These are phyloP conservation scores for Pocillopora verrucosa DNA, from an alignment of 64 coral and sea anemone species.

Conservation along the genomic window DNA sequence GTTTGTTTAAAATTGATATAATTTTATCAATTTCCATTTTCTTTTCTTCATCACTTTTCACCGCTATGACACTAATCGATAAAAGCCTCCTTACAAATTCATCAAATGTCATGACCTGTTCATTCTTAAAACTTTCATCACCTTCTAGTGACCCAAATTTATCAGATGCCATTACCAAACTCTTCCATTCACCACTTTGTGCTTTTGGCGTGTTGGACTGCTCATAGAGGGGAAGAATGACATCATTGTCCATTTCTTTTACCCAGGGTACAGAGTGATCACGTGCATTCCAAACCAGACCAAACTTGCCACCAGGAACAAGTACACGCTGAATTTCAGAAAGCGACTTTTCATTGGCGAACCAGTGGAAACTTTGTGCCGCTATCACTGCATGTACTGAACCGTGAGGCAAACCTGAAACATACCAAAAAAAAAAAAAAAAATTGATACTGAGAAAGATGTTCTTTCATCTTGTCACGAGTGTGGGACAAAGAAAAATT, in stretches of 20 bases:
- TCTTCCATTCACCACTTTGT: not conserved
- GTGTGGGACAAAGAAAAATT: too few species aligned
- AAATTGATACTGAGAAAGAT: not conserved
- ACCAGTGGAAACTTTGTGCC: slow-evolving; percentile 37
- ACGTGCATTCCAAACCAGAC: slow-evolving; percentile 8
- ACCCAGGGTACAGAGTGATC: slow-evolving; percentile 21
- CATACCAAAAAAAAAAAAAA: not conserved
- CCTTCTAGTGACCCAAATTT: slow-evolving; percentile 5
- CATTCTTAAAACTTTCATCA: slow-evolving; percentile 5
- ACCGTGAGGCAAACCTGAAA: slow-evolving; percentile 15
- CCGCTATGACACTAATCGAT: not conserved
- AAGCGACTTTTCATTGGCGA: slow-evolving; percentile 29
- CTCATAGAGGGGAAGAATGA: not conserved
- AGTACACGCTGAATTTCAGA: slow-evolving; percentile 42
- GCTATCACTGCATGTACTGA: slow-evolving; percentile 39
- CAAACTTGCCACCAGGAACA: slow-evolving; percentile 27
- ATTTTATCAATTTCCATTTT: not conserved
- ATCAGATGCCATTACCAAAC: not conserved
- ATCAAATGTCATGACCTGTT: not conserved
- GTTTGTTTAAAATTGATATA: not conserved
- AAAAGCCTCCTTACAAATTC: not conserved
- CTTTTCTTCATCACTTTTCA: not conserved
- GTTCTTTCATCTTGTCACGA: too few species aligned
- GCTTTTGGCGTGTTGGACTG: not conserved
- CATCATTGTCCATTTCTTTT: slow-evolving; percentile 3